phyloP scores from a whole-genome alignment of 2,888 invertebrate genomes.

The Amphipoea oculea region DNA sequence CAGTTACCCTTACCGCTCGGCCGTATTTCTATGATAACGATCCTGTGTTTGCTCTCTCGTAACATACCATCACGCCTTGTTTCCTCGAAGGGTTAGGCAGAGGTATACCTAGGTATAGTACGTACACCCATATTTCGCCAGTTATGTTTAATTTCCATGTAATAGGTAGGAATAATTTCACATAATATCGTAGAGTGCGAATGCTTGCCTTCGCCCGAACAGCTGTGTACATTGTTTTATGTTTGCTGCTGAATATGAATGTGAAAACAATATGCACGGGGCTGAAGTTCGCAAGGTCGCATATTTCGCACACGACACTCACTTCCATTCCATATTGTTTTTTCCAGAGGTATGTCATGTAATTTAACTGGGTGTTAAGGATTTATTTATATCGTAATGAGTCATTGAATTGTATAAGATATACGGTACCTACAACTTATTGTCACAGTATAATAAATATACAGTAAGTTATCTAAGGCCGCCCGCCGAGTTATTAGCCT shows the following conservation, averaged over 20 bases:
- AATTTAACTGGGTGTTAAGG: constrained; percentile 1
- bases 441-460: too few relatives aligned
- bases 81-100: not conserved
- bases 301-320: constrained; percentile 20
- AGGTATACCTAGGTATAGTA: too few relatives aligned
- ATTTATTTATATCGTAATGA: constrained; percentile 31
- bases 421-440: constrained; percentile 7
- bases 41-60: not conserved
- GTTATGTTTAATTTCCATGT: too few relatives aligned
- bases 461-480: too few relatives aligned
- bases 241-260: constrained; percentile 51
- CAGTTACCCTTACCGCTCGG: constrained; percentile 11
- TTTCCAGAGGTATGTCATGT: constrained; percentile 25
- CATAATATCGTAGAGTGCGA: constrained; percentile 33
- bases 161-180: not conserved
- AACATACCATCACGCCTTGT: not conserved
- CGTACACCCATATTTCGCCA: too few relatives aligned
- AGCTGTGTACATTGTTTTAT: constrained; percentile 59
- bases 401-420: constrained; percentile 50
- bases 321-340: constrained; percentile 21
- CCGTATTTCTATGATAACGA: constrained; percentile 31
- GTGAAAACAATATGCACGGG: constrained; percentile 40
- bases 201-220: constrained; percentile 45
- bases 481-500: too few relatives aligned
- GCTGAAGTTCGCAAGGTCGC: constrained; percentile 44